Evolutionary conservation across 2,888 invertebrate species (phyloP).

Genomic region (Chrysina gloriosa): DNA sequence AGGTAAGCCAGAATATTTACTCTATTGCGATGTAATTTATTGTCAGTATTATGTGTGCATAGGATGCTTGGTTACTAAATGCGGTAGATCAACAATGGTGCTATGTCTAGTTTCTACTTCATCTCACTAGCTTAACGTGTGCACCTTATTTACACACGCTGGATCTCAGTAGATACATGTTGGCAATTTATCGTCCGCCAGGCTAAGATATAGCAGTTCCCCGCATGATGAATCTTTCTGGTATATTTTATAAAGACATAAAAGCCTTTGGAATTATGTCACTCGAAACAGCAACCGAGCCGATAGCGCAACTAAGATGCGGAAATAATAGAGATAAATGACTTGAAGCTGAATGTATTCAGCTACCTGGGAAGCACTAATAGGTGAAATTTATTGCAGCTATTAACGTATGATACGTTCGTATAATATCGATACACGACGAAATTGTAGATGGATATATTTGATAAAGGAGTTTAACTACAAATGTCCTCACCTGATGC

Average conservation of each 20-base stretch:
- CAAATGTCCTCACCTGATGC: not conserved
- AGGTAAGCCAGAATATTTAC: too few species aligned
- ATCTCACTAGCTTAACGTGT: conserved; percentile 1
- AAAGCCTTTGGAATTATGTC: conserved; percentile 56
- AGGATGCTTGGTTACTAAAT: not conserved
- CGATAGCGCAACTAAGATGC: conserved; percentile 54
- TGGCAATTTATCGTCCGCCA: conserved; percentile 11
- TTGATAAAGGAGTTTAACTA: not conserved
- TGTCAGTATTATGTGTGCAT: too few species aligned
- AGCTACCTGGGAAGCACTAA: conserved; percentile 52
- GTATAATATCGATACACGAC: not conserved
- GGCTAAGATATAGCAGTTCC: conserved; percentile 35
- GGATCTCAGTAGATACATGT: conserved; percentile 7
- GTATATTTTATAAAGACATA: conserved; percentile 58
- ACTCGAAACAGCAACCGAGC: conserved; percentile 45
- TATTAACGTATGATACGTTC: conserved; percentile 40
- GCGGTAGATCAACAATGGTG: not conserved
- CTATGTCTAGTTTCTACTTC: conserved; percentile 1
- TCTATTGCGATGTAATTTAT: too few species aligned
- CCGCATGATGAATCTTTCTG: conserved; percentile 56
- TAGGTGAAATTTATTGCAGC: conserved; percentile 54
- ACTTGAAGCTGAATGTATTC: conserved; percentile 51
- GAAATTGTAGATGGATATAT: not conserved
- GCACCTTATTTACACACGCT: conserved; percentile 1
- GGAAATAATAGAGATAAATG: conserved; percentile 57